Evolutionary conservation across 2,797 vertebrate genomes (phyloP).

Genomic region (Cynodonichthys magdalenae): DNA sequence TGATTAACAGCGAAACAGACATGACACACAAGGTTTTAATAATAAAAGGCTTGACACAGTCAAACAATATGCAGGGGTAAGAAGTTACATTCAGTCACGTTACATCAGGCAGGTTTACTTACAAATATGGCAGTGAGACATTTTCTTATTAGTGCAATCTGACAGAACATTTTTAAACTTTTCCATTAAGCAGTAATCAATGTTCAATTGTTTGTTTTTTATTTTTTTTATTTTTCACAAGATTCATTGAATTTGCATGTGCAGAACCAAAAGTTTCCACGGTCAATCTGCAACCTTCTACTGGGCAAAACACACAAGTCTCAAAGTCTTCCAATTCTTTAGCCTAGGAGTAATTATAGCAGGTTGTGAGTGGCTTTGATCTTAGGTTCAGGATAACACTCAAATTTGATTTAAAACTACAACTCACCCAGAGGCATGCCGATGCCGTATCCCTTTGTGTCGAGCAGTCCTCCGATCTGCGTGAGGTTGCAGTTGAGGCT

Average conservation of each 20-base stretch:
- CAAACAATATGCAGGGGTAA: background rate
- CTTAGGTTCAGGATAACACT: background rate
- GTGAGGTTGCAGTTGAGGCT: constrained; percentile 93
- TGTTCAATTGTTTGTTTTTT: too few species aligned
- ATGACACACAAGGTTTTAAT: background rate
- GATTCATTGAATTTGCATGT: too few species aligned
- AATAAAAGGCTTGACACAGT: background rate
- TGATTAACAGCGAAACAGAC: constrained; percentile 18
- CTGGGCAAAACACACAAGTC: too few species aligned
- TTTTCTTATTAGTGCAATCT: background rate
- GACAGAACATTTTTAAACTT: background rate
- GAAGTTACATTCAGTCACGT: background rate
- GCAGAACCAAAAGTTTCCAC: too few species aligned
- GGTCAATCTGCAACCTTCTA: too few species aligned
- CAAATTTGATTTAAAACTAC: background rate
- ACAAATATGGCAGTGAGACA: background rate
- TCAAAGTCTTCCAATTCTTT: too few species aligned
- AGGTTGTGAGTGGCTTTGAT: background rate
- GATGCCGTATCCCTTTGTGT: constrained; percentile 94
- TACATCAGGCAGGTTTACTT: too few species aligned
- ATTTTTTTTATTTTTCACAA: too few species aligned
- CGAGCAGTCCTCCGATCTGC: constrained; percentile 90
- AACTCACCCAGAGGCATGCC: constrained; percentile 88
- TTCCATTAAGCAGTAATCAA: too few species aligned
- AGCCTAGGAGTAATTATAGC: too few species aligned